Base-by-base conservation (phyloP, 1,140 invertebrate genomes). In the Zaprionus capensis region DNA sequence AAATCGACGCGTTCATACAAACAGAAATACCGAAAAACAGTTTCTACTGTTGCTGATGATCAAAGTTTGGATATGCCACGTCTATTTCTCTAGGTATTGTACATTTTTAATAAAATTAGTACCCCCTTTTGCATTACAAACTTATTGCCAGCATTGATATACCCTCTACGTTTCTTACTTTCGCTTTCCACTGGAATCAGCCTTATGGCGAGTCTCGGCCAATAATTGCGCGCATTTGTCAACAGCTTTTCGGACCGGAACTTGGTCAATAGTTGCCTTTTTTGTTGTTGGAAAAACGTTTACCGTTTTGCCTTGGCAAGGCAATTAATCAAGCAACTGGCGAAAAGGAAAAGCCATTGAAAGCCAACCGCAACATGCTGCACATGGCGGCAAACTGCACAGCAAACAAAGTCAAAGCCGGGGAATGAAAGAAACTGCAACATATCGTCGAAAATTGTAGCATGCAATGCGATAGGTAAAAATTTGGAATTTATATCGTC, bases 261-360 rank as follows among this genome's bases (percentile, higher is more conserved):
- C 76, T 82, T 36, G 57, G 20, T 57, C 34, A n/a, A 44, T 65
- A 84, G 41, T n/a, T 17, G 41, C 6, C 41, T 46, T 14, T 38
- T 38, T 38, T 76, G 66, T 80, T 41, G 66, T 71, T 38, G 14
- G 36, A 38, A 59, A 65, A 81, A 56, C 71, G 59, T 65, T 84
- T 80, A 72, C 66, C 81, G 59, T 72, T 46, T 81, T 53, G 72
- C 66, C 71, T 76, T 87, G 62, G 73, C 58, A 71, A 59, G 71
- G 71, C 71, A 78, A 87, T 87, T 86, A 87, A 87, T 86, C 83
- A 86, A 87, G 73, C 83, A 77, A 80, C 80, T 82, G 72, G 66
- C 79, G 67, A 80, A 55, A 71, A 63, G 62, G 38, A 80, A 80
- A 71, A 53, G 73, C 51, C 20, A 57, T 58, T 53, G 62, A 63